Base-by-base conservation (phyloP, 1,140 invertebrate genomes). In the Melanaphis sacchari region DNA sequence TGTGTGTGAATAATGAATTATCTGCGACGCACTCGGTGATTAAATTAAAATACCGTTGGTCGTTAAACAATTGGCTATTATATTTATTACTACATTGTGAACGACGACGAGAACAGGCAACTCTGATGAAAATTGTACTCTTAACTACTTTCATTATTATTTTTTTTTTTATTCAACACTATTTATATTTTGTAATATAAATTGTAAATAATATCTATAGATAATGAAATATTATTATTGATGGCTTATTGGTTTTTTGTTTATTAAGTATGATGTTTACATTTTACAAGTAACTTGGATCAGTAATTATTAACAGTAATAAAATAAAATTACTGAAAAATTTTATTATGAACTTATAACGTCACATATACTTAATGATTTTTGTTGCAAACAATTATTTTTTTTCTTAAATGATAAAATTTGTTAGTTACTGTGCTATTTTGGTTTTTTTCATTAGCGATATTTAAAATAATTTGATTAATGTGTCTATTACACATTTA, bases 21-120 rank as follows among this genome's bases (percentile, higher is more conserved):
- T 88, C 41, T 49, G 18, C n/a, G 18, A 46, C 41, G 43, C 4
- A 43, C 41, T 87, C 85, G 31, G 43, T 46, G 85, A 49, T 87
- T 46, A 88, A 88, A 88, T 52, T 88, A 88, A 88, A 88, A 88
- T 88, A 88, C 87, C 46, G n/a, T 88, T 52, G 87, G n/a, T n/a
- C n/a, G 87, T 88, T 52, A 52, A 88, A 52, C 87, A 88, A 88
- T 88, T n/a, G 43, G 21, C n/a, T 88, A 38, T 52, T 49, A 88
- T 88, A 88, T 21, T 76, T 76, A 49, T 49, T 49, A 49, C 18
- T 49, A 49, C 3, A 85, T 87, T 87, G 26, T n/a, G 18, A 15
- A 85, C 31, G 31, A 7, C 31, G 11, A 46, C 31, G 31, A 5
- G 59, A 76, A 76, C 31, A 18, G n/a, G n/a, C 59, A 76, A 87